Evolutionary conservation across 2,888 invertebrate species (phyloP).

Genomic region (Hoplodrina blanda): DNA sequence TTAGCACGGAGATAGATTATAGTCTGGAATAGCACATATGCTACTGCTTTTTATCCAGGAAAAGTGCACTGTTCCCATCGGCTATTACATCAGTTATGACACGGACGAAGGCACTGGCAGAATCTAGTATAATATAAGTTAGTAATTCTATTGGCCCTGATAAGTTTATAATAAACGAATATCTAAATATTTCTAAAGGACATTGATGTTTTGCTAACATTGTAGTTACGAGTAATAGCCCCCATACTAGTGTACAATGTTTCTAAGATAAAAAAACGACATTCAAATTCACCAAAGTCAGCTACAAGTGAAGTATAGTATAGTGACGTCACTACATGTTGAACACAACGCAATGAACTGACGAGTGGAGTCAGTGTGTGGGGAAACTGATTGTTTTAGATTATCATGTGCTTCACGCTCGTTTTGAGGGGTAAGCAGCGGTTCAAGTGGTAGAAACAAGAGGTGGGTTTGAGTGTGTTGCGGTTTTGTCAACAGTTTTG

Average conservation of each 20-base stretch:
- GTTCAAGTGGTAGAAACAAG: constrained; percentile 26
- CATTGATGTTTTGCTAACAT: too few species aligned
- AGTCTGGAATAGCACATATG: too few species aligned
- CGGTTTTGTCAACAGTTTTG: constrained; percentile 22
- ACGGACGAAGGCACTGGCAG: too few species aligned
- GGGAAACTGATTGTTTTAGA: constrained; percentile 53
- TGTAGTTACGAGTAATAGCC: too few species aligned
- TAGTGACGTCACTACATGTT: constrained; percentile 28
- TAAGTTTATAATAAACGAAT: too few species aligned
- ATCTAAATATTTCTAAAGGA: too few species aligned
- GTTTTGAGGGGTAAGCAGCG: constrained; percentile 35
- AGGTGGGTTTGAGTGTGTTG: constrained; percentile 21
- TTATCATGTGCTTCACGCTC: constrained; percentile 49
- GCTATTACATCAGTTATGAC: too few species aligned
- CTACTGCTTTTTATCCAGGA: too few species aligned
- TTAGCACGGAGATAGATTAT: too few species aligned
- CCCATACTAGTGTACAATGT: not conserved
- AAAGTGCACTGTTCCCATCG: too few species aligned
- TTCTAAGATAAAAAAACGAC: constrained; percentile 1
- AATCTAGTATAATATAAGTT: too few species aligned
- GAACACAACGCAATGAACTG: constrained; percentile 46
- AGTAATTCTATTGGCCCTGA: too few species aligned
- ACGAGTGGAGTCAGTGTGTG: constrained; percentile 60
- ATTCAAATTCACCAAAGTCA: not conserved
- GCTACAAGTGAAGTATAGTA: constrained; percentile 1